Evolutionary conservation across 1,140 invertebrate species (phyloP).

Genomic region (Agraylea sexmaculata): DNA sequence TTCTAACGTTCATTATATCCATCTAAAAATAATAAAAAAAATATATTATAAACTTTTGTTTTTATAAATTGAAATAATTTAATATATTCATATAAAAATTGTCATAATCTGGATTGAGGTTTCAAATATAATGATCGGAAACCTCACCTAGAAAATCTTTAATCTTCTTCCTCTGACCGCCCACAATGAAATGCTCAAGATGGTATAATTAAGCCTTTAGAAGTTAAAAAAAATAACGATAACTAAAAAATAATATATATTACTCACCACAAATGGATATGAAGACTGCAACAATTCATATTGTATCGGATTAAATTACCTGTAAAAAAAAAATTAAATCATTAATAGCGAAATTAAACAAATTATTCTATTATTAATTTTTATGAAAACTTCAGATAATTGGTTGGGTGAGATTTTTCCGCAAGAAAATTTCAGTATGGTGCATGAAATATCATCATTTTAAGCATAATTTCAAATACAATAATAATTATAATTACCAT

Average conservation of each 20-base stretch:
- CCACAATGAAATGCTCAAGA: slow-evolving; percentile 9
- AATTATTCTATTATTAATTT: background rate
- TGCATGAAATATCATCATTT: slow-evolving; percentile 21
- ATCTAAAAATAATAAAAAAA: too few species aligned
- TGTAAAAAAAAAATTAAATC: slow-evolving; percentile 10
- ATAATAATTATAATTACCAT: background rate
- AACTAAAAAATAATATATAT: background rate
- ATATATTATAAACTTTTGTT: too few species aligned
- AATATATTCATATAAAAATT: too few species aligned
- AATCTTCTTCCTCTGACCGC: slow-evolving; percentile 10
- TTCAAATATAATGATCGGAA: slow-evolving; percentile 9
- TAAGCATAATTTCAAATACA: too few species aligned
- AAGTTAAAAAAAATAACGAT: slow-evolving; percentile 8
- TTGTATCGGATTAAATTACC: background rate
- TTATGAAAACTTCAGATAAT: slow-evolving; percentile 6
- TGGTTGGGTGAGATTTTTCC: slow-evolving; percentile 19
- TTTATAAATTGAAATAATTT: too few species aligned
- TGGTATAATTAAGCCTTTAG: slow-evolving; percentile 13
- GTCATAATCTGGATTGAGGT: slow-evolving; percentile 18
- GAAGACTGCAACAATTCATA: background rate
- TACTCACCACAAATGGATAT: background rate
- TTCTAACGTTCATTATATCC: background rate
- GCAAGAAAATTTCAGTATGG: slow-evolving; percentile 19
- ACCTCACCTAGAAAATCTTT: slow-evolving; percentile 18
- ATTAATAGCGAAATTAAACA: slow-evolving; percentile 2